Evolutionary conservation across 2,888 invertebrate genomes (phyloP).

Genomic region (Lasiommata megera): DNA sequence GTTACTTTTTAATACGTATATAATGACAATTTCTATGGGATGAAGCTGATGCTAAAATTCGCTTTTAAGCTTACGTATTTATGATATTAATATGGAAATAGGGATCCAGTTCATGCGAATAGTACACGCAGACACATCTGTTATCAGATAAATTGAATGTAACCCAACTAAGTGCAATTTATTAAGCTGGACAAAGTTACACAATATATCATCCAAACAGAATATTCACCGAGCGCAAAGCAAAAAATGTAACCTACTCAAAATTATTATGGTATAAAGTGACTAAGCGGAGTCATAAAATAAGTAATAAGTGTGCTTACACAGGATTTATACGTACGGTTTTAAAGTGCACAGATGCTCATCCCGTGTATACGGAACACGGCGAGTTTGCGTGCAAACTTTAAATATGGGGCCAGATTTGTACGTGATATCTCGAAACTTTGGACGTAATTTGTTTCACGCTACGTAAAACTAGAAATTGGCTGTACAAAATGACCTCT

Average conservation of each 20-base stretch:
- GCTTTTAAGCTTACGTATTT: too few relatives aligned
- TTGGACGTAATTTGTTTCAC: constrained; percentile 2
- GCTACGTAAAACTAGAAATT: neutral
- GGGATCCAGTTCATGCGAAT: too few relatives aligned
- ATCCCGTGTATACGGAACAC: neutral
- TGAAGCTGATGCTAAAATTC: too few relatives aligned
- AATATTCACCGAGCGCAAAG: neutral
- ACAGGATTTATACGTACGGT: constrained; percentile 9
- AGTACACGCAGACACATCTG: too few relatives aligned
- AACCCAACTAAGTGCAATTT: neutral
- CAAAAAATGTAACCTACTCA: neutral
- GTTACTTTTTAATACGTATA: too few relatives aligned
- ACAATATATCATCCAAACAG: constrained; percentile 3
- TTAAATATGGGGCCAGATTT: constrained; percentile 1
- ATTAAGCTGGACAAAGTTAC: neutral
- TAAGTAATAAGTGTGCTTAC: constrained; percentile 11
- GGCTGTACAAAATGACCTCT: neutral
- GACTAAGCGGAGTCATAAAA: constrained; percentile 5
- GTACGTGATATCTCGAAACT: neutral
- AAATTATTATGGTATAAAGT: constrained; percentile 7
- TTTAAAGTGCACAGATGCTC: constrained; percentile 9
- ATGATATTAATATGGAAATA: too few relatives aligned
- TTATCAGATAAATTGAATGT: neutral
- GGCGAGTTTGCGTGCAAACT: constrained; percentile 4
- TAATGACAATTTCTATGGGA: too few relatives aligned